Evolutionary conservation across 2,113 vertebrate species (phyloP).

Genomic region (Cyphomyrus plagiostoma): DNA sequence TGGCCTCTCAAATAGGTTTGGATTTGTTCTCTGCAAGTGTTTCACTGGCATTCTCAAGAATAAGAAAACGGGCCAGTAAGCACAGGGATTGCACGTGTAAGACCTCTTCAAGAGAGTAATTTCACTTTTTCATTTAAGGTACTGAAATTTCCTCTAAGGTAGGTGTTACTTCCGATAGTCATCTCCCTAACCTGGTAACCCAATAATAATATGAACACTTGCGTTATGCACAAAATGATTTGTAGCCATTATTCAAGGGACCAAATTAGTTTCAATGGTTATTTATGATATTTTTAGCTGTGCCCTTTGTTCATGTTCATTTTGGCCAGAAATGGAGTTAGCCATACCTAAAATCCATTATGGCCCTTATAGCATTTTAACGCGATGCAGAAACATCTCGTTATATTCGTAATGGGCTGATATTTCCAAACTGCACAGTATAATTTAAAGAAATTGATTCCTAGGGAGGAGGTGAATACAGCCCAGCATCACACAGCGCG

Average conservation of each 20-base stretch:
- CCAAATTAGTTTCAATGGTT: conserved; percentile 23
- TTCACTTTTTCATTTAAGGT: background rate
- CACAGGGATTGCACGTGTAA: background rate
- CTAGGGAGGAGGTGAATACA: background rate
- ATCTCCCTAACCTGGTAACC: background rate
- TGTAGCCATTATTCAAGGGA: conserved; percentile 32
- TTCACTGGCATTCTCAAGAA: background rate
- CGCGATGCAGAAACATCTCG: background rate
- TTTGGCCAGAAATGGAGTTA: background rate
- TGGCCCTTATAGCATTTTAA: background rate
- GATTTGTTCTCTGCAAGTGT: background rate
- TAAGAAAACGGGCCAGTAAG: background rate
- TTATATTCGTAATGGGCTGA: background rate
- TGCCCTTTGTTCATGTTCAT: background rate
- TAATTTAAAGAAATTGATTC: background rate
- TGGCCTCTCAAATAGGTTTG: background rate
- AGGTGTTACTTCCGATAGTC: conserved; percentile 3
- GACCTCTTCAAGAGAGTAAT: background rate
- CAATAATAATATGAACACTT: conserved; percentile 6
- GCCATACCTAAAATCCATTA: background rate
- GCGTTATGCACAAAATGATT: conserved; percentile 6
- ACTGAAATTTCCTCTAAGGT: background rate
- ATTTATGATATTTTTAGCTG: conserved; percentile 1
- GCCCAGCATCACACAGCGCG: background rate
- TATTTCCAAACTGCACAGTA: background rate